A percentile compares a stretch with the other conserved stretches of the same genome.
Conservation (phyloP, 2,113 vertebrate genomes). For the Mesocricetus auratus region DNA sequence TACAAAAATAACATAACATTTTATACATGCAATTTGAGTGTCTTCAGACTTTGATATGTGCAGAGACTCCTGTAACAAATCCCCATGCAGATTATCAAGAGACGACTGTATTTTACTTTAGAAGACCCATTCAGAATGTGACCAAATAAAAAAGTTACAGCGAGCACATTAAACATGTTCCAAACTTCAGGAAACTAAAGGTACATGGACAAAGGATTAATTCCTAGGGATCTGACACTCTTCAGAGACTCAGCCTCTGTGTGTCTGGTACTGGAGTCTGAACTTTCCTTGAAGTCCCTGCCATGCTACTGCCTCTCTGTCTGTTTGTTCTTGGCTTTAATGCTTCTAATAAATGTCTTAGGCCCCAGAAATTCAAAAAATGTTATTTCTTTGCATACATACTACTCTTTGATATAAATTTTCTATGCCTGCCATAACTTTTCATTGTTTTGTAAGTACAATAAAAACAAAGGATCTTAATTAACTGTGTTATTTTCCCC, state of each 20-base stretch:
- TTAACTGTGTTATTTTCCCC: background rate
- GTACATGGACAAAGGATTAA: background rate
- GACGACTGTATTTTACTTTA: background rate
- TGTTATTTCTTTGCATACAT: background rate
- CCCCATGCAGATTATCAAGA: background rate
- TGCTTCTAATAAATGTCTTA: background rate
- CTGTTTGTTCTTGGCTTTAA: background rate
- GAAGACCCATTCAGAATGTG: background rate
- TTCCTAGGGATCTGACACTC: background rate
- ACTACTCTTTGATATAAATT: background rate
- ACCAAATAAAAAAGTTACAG: background rate
- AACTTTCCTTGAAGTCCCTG: background rate
- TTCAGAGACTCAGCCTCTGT: background rate
- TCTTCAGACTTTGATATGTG: background rate
- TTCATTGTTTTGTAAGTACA: background rate
- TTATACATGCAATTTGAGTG: background rate
- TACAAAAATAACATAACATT: background rate
- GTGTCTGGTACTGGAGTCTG: background rate
- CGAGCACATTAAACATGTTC: background rate
- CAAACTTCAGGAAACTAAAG: background rate
- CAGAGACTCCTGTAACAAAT: background rate
- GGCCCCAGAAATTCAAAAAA: background rate
- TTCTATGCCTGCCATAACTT: background rate
- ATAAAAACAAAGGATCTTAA: background rate
- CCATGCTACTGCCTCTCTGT: background rate